Base-by-base conservation (phyloP, 2,888 invertebrate genomes). In the Oligia strigilis region DNA sequence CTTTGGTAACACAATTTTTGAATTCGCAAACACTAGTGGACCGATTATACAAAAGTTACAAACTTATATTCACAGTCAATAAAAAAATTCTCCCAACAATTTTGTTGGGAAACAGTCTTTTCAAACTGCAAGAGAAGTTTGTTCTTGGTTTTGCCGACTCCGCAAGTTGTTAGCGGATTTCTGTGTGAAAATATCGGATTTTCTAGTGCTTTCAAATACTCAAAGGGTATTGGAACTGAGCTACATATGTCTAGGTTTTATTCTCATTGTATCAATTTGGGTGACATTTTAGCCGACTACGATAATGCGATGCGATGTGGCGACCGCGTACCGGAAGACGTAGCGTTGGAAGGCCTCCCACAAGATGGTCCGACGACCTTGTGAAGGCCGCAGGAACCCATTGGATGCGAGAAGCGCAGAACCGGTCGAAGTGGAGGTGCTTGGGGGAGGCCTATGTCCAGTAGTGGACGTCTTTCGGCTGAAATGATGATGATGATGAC, bases 171-270 rank as follows among this genome's bases (percentile, higher is more conserved):
- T 29, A 13, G 64, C 19, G 69, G 69, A 77, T 78, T 75, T 83
- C 55, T 78, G 77, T 72, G 40, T 14, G 77, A 80, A 83, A 86
- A 86, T 88, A 82, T 87, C 76, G 74, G 84, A 85, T 88, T 83
- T 85, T 83, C 78, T 74, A 84, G 86, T 75, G 73, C 78, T 80
- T 86, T 83, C 73, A 65, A 83, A 76, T 58, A 71, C 43, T 76
- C 55, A 55, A 77, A 74, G 75, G 55, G 78, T 72, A 78, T 81
- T 74, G 19, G n/a, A 65, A 40, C 13, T 58, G 72, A 69, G 65
- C 29, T 49, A 46, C 46, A 11, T 11, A 40, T 13, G 29, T 43
- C 13, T 66, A 43, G 55, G 40, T 73, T 73, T 46, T 82, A 11
- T 71, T 73, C 70, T 52, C 62, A 71, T 69, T 78, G 62, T 40